A percentile compares a stretch with the other conserved stretches of the same genome.
Evolutionary conservation across 2,797 vertebrate species (phyloP).

Genomic region (Ambastaia sidthimunki): DNA sequence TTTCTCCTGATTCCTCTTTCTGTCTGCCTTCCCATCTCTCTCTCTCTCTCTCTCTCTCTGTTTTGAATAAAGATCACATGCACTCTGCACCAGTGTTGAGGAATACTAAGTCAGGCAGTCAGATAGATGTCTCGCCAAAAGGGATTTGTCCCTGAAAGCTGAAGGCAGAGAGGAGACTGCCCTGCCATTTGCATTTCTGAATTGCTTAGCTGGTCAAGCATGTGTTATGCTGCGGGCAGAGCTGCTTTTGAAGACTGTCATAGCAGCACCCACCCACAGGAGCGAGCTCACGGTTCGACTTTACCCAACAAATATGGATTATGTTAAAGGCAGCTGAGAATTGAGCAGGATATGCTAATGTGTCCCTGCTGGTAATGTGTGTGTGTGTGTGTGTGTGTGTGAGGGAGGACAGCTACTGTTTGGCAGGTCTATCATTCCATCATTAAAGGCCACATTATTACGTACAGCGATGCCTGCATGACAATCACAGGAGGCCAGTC

Average conservation of each 20-base stretch:
- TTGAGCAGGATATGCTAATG: slow-evolving; percentile 99
- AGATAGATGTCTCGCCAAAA: slow-evolving; percentile 89
- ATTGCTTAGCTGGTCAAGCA: slow-evolving; percentile 98
- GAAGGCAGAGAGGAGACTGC: slow-evolving; percentile 79
- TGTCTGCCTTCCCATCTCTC: slow-evolving; percentile 1
- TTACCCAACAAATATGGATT: slow-evolving; percentile 99
- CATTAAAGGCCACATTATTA: slow-evolving; percentile 99
- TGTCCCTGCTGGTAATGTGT: slow-evolving; percentile 90
- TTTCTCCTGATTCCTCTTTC: slow-evolving; percentile 51
- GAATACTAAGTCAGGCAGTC: slow-evolving; percentile 81
- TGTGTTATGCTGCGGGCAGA: slow-evolving; percentile 82
- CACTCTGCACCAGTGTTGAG: slow-evolving; percentile 70
- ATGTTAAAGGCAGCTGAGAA: slow-evolving; percentile 97
- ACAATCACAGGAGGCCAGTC: slow-evolving; percentile 87
- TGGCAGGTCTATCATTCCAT: slow-evolving; percentile 99
- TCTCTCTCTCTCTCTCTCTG: slow-evolving; percentile 63
- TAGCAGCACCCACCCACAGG: slow-evolving; percentile 86
- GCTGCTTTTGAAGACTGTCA: slow-evolving; percentile 89
- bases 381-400: slow-evolving; percentile 20
- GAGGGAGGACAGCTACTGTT: slow-evolving; percentile 89
- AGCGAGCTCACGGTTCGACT: slow-evolving; percentile 89
- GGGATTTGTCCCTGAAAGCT: slow-evolving; percentile 88
- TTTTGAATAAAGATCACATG: slow-evolving; percentile 81
- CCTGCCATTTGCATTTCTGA: slow-evolving; percentile 94
- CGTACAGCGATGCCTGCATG: slow-evolving; percentile 97